phyloP scores from a whole-genome alignment of 2,888 invertebrate species.

The Cordilura impudica region DNA sequence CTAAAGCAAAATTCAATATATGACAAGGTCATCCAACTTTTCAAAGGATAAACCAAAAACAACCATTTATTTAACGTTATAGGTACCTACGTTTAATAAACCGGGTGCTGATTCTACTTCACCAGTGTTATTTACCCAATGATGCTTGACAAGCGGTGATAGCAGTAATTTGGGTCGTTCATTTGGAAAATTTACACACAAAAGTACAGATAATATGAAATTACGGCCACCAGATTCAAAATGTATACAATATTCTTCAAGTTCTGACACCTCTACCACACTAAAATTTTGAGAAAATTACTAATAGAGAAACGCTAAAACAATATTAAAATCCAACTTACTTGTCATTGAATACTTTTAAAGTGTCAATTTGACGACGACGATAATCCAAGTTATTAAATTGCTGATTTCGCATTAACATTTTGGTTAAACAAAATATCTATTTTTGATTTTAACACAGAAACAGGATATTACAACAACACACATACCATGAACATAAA shows the following conservation, averaged over 20 bases:
- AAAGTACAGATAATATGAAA: constrained; percentile 83
- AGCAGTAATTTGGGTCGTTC: constrained; percentile 86
- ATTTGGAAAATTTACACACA: constrained; percentile 86
- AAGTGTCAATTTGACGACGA: constrained; percentile 87
- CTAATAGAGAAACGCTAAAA: not conserved
- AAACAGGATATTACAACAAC: not conserved
- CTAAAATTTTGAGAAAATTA: constrained; percentile 72
- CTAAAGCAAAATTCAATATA: constrained; percentile 16
- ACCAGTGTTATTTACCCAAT: constrained; percentile 84
- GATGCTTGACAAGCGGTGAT: constrained; percentile 83
- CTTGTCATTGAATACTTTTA: constrained; percentile 91
- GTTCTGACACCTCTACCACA: constrained; percentile 85
- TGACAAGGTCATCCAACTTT: not conserved
- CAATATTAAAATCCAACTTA: constrained; percentile 74
- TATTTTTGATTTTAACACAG: constrained; percentile 1
- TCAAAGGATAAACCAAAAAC: not conserved
- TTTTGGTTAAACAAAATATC: constrained; percentile 18
- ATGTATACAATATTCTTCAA: constrained; percentile 85
- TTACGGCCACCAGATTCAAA: constrained; percentile 83
- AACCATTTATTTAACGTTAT: too few relatives aligned
- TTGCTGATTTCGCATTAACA: constrained; percentile 55
- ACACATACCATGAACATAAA: constrained; percentile 13
- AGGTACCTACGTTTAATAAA: constrained; percentile 83
- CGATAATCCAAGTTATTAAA: constrained; percentile 61
- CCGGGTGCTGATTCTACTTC: constrained; percentile 87